Evolutionary conservation across 2,888 invertebrate genomes (phyloP), one percentile per base, ranked within the genome.

Genomic region (Stenodera caucasica): DNA sequence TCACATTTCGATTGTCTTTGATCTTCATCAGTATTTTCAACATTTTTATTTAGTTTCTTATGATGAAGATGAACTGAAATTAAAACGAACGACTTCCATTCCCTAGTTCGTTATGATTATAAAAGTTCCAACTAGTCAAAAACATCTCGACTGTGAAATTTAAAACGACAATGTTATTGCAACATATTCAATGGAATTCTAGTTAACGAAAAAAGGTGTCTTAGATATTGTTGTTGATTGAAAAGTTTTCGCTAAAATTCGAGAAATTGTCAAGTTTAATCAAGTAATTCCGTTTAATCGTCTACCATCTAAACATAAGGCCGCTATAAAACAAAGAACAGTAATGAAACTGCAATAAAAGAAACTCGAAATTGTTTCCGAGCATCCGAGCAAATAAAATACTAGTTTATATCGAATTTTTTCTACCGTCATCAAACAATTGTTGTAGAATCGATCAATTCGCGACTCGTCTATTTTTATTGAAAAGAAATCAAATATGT

Each of bases 301-400:
- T 53, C 33, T 58, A 37, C 30, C 54, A 50, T 58, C 45, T 35
- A 30, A 50, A 50, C 4, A 54, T 37, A 58, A 58, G 23, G 26
- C n/a, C 30, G 29, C 29, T 45, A 29, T 58, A 26, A 58, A 53
- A 58, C 26, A 35, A 35, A 4, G 5, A 35, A 29, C 23, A 23
- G 49, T 49, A 53, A 45, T 58, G 53, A 53, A 58, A 58, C 52
- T 26, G 45, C 45, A 21, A 50, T 57, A 53, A 58, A 53, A 58
- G 8, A 18, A 49, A 35, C 35, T 58, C 53, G 12, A 53, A 58
- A 45, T 45, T 30, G 40, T 52, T 58, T 58, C 49, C 12, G n/a
- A 53, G n/a, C n/a, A n/a, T n/a, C n/a, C n/a, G n/a, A 18, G 49
- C 35, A 15, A 54, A 58, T 58, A 53, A 58, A 58, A 57, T 11